A percentile compares a stretch with the other conserved stretches of the same genome.
Conservation (phyloP, 1,140 invertebrate species). For the Bombus balteatus region DNA sequence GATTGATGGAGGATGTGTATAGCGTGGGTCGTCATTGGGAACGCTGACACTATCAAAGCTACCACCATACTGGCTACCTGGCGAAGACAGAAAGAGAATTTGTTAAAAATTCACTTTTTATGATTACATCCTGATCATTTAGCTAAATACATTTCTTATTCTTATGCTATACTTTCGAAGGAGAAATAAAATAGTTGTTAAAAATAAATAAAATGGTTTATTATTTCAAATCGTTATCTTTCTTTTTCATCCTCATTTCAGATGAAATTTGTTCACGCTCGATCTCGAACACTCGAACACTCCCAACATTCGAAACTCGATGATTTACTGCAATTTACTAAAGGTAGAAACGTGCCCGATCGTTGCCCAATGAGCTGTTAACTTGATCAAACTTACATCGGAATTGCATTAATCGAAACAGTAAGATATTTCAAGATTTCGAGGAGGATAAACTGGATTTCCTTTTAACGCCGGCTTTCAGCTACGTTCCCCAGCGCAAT, state of each 20-base stretch:
- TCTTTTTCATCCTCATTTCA: neutral
- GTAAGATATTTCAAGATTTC: neutral
- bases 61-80: constrained; percentile 79
- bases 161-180: no score
- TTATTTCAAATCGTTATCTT: no score
- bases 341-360: neutral
- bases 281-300: neutral
- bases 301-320: neutral
- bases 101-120: neutral
- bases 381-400: neutral
- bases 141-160: no score
- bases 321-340: no score
- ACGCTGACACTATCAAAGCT: constrained; percentile 84
- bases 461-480: neutral
- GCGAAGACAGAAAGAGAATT: neutral
- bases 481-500: neutral
- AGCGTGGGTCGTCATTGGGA: constrained; percentile 88
- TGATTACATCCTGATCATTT: no score
- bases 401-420: neutral
- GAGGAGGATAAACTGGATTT: neutral
- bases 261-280: neutral
- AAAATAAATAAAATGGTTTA: no score
- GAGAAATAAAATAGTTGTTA: no score
- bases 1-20: constrained; percentile 91
- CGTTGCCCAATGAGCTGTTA: neutral